Percentiles rank a stretch among this genome's conserved stretches.
Evolutionary conservation across 2,113 vertebrate species (phyloP).

Genomic region (Orthonyx spaldingii): DNA sequence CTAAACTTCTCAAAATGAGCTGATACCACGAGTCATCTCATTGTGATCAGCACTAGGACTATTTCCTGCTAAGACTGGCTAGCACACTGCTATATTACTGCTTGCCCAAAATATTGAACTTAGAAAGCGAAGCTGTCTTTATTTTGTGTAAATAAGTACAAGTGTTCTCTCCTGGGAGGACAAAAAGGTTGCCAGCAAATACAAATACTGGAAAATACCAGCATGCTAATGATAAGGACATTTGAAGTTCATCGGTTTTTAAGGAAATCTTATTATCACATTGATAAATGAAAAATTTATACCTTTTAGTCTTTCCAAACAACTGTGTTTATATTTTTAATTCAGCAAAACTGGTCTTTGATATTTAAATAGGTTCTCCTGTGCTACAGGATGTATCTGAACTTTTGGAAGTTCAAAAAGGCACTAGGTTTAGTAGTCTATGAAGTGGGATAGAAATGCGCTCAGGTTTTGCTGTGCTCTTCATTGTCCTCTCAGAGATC

Average conservation of each 20-base stretch:
- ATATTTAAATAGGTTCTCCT: background rate
- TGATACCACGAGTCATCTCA: slow-evolving; percentile 28
- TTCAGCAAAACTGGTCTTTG: background rate
- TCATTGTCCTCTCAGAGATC: background rate
- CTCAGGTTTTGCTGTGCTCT: background rate
- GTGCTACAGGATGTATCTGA: background rate
- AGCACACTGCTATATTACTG: slow-evolving; percentile 10
- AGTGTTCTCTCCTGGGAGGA: slow-evolving; percentile 46
- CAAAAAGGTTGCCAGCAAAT: slow-evolving; percentile 47
- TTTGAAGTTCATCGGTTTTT: background rate
- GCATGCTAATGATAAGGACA: background rate
- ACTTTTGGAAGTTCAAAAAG: background rate
- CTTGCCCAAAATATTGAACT: slow-evolving; percentile 68
- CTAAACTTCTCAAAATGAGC: slow-evolving; percentile 68
- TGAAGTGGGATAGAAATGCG: background rate
- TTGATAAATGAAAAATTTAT: background rate
- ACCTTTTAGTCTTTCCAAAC: background rate
- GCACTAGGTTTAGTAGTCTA: background rate
- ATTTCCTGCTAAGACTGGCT: slow-evolving; percentile 71
- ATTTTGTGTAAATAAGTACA: slow-evolving; percentile 79
- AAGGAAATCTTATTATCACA: background rate
- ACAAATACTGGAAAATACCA: slow-evolving; percentile 29
- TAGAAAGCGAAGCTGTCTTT: slow-evolving; percentile 31
- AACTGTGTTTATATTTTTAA: background rate
- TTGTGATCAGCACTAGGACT: slow-evolving; percentile 20